phyloP scores from a whole-genome alignment of 2,113 vertebrate species.

The Electrona antarctica region DNA sequence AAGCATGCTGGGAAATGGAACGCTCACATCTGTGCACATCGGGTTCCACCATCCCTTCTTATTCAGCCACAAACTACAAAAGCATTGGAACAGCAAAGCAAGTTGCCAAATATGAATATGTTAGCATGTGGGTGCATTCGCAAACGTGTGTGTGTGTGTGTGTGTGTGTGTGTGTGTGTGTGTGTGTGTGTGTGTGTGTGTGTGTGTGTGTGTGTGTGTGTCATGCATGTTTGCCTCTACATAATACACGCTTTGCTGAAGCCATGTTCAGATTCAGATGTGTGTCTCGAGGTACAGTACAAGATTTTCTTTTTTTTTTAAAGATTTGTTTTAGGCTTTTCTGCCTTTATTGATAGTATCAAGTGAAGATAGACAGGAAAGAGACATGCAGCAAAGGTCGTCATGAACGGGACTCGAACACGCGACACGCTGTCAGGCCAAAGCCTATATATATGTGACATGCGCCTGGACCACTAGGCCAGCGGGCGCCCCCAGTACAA shows the following conservation, averaged over 20 bases:
- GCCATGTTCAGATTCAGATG: constrained; percentile 10
- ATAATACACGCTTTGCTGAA: constrained; percentile 4
- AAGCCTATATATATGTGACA: no score
- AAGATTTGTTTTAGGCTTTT: no score
- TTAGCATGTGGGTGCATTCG: not conserved
- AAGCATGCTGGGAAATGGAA: not conserved
- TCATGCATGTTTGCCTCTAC: not conserved
- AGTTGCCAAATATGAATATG: not conserved
- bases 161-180: not conserved
- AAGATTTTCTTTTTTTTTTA: no score
- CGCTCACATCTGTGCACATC: no score
- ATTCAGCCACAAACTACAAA: not conserved
- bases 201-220: not conserved
- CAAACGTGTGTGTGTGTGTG: not conserved
- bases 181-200: not conserved
- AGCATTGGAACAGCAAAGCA: not conserved
- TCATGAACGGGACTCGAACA: no score
- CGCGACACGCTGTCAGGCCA: no score
- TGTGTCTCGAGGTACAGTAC: not conserved
- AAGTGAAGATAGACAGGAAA: no score
- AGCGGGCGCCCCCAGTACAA: no score
- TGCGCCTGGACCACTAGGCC: no score
- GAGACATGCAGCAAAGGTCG: no score
- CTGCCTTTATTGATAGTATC: no score
- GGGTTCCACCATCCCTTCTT: not conserved